phyloP scores from a whole-genome alignment of 2,797 vertebrate species.

The Caiman crocodilus region DNA sequence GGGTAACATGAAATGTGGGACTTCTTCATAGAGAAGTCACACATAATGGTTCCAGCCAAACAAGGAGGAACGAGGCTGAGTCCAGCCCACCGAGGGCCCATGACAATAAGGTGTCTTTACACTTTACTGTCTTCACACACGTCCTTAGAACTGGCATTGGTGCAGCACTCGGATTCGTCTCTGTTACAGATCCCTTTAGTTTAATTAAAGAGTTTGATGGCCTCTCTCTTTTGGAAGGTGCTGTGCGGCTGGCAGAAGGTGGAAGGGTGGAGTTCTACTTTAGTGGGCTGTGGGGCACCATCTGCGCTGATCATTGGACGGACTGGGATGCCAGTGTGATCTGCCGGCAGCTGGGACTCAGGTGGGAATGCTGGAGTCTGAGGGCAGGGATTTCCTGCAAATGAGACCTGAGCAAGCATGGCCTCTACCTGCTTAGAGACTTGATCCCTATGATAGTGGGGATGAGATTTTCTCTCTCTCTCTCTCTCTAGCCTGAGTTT shows the following conservation, averaged over 20 bases:
- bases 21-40: neutral
- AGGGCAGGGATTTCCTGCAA: accelerated
- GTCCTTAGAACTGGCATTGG: neutral
- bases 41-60: neutral
- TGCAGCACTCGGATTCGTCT: too few relatives aligned
- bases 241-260: conserved; percentile 84
- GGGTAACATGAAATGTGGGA: neutral
- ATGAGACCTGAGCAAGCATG: neutral
- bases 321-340: conserved; percentile 92
- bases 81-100: neutral
- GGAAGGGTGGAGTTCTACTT: conserved; percentile 89
- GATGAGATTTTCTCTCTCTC: too few relatives aligned
- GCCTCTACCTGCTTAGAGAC: neutral
- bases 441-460: neutral
- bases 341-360: conserved; percentile 90
- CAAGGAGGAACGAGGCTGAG: neutral
- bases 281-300: conserved; percentile 90
- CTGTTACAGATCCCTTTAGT: neutral
- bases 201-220: neutral
- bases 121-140: neutral
- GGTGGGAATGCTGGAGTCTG: conserved; percentile 76
- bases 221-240: conserved; percentile 75
- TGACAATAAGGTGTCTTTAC: neutral
- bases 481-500: neutral
- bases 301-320: conserved; percentile 91